Percentiles rank a stretch among this genome's conserved stretches.
Conservation (phyloP, 2,888 invertebrate species). For the Liodrosophila aerea region DNA sequence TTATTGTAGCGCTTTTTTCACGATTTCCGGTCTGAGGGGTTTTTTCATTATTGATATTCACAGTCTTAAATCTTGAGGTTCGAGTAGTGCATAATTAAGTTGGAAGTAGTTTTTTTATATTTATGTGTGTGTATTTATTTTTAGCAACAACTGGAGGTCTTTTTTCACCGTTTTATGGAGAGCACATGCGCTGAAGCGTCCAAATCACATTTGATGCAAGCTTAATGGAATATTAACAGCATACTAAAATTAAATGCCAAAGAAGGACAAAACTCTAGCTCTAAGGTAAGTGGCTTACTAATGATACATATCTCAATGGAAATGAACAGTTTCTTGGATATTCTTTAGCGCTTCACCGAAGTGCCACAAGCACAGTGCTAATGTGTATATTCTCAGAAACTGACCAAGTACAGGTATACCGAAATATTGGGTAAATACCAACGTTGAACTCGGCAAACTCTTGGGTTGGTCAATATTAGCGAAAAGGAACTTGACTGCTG, state of each 20-base stretch:
- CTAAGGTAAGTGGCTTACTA: too few species aligned
- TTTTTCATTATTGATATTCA: conserved; percentile 14
- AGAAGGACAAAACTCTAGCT: conserved; percentile 32
- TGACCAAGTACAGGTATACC: too few species aligned
- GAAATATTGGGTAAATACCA: too few species aligned
- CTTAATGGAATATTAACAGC: conserved; percentile 36
- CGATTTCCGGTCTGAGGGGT: conserved; percentile 43
- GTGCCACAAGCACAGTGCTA: too few species aligned
- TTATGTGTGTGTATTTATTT: too few species aligned
- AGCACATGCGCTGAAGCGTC: conserved; percentile 20
- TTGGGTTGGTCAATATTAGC: too few species aligned
- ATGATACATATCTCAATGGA: too few species aligned
- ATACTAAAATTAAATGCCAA: conserved; percentile 40
- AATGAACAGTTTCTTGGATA: too few species aligned
- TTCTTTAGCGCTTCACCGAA: too few species aligned
- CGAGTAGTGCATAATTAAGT: conserved; percentile 59
- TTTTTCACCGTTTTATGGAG: conserved; percentile 45
- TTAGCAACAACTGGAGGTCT: conserved; percentile 38
- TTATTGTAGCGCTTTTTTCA: conserved; percentile 24
- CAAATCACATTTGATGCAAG: conserved; percentile 18
- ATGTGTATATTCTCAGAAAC: too few species aligned
- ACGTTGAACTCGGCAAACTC: too few species aligned
- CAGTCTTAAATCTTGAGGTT: conserved; percentile 35
- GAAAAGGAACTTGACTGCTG: too few species aligned
- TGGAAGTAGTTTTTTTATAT: conserved; percentile 24